Evolutionary conservation across 2,113 vertebrate genomes (phyloP), one percentile per base, ranked within the genome.

Genomic region (Amia ocellicauda): DNA sequence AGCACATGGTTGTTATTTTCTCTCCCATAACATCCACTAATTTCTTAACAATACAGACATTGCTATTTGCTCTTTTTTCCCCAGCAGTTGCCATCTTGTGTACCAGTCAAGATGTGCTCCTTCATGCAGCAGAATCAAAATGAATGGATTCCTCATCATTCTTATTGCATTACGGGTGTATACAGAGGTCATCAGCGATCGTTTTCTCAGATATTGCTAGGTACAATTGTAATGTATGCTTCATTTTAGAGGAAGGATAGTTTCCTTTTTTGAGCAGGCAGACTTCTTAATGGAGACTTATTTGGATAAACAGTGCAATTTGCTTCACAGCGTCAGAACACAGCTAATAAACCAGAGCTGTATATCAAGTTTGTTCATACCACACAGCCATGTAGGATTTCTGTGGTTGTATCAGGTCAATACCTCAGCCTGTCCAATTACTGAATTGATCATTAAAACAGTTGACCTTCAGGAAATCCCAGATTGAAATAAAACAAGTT

Each of bases 401-500:
- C 31, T 20, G 22, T 20, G 14, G 31, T 40, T 29, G 19, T 23
- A 17, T 19, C 56, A 27, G 31, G 28, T 41, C 56, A 23, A 31
- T 23, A 13, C 19, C 56, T 58, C 9, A 1, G 13, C 56, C 31
- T 22, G 8, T 19, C n/a, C 56, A n/a, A 23, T 41, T 20, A 31
- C 40, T 58, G 22, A 9, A 58, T 58, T 58, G 56, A 41, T 41
- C 31, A 58, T 58, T 58, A 58, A 41, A 56, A 36, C 3, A 28
- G 56, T 41, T 58, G 56, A 58, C 56, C 56, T 58, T 58, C 56
- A 58, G 13, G 28, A 58, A 58, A 58, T 58, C 29, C n/a, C 56
- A 36, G 31, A 36, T 36, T 36, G 31, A 36, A 36, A 36, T 36
- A 36, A 36, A 36, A 36, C 31, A 36, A 36, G 31, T 36, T 36